A percentile compares a stretch with the other conserved stretches of the same genome.
These are phyloP conservation scores for Jaculus jaculus DNA, from an alignment of 2,113 vertebrate genomes.

Conservation along the genomic window DNA sequence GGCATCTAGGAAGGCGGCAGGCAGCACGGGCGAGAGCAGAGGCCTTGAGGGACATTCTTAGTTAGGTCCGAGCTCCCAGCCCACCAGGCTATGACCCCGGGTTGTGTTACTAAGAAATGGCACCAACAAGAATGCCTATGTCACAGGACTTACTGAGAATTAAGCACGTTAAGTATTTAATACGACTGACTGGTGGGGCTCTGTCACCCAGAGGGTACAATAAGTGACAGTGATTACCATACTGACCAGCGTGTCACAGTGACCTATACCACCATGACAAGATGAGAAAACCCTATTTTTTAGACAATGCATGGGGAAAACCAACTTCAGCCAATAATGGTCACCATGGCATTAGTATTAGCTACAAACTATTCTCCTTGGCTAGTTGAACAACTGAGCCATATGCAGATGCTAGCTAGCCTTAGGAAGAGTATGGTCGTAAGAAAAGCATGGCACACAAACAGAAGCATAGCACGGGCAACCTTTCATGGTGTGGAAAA, in stretches of 20 bases:
- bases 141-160: neutral
- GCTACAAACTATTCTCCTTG: neutral
- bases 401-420: neutral
- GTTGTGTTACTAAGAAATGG: neutral
- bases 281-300: neutral
- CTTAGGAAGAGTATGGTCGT: neutral
- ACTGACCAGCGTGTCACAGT: neutral
- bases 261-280: neutral
- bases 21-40: neutral
- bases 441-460: neutral
- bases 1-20: neutral
- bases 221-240: no score
- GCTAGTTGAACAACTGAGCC: neutral
- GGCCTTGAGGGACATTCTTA: neutral
- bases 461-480: neutral
- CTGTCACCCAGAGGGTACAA: neutral
- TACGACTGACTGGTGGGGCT: neutral
- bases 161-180: neutral
- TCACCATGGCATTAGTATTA: neutral
- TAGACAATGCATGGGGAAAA: neutral
- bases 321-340: neutral
- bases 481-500: neutral
- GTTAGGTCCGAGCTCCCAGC: neutral
- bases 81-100: no score
- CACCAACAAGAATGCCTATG: neutral